A percentile compares a stretch with the other conserved stretches of the same genome.
Evolutionary conservation across 2,113 vertebrate species (phyloP).

Genomic region (Erinaceus europaeus): DNA sequence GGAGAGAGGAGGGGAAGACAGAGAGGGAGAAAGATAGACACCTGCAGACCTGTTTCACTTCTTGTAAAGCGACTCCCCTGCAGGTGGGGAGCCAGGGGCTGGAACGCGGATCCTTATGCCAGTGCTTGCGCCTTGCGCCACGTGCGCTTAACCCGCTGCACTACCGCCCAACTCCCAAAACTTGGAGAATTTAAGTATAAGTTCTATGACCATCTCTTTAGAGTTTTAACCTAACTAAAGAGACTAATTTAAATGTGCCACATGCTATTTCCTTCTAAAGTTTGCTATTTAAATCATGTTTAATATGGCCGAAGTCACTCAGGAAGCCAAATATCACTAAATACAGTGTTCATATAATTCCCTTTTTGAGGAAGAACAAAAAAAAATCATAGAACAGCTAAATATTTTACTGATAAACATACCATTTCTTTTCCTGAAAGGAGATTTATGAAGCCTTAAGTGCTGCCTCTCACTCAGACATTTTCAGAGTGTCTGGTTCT

Average conservation of each 20-base stretch:
- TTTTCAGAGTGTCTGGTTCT: neutral
- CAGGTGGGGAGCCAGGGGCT: too few species aligned
- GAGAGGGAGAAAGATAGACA: too few species aligned
- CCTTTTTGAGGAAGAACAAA: neutral
- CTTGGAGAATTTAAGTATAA: constrained; percentile 34
- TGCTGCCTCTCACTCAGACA: constrained; percentile 6
- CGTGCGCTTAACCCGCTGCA: too few species aligned
- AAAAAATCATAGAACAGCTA: constrained; percentile 42
- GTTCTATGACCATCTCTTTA: constrained; percentile 36
- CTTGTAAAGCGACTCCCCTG: too few species aligned
- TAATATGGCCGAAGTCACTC: constrained; percentile 36
- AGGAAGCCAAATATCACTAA: constrained; percentile 57
- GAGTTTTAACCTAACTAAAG: constrained; percentile 27
- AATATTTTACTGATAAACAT: constrained; percentile 50
- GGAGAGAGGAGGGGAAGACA: too few species aligned
- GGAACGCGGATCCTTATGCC: too few species aligned
- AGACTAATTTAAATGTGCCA: neutral
- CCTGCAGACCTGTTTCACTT: too few species aligned
- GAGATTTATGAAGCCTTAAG: neutral
- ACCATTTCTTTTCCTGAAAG: neutral
- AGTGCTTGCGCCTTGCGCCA: too few species aligned
- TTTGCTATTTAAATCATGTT: constrained; percentile 10
- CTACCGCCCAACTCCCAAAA: too few species aligned
- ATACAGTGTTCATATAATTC: constrained; percentile 36
- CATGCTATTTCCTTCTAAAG: constrained; percentile 14